Evolutionary conservation across 2,888 invertebrate species (phyloP).

Genomic region (Diadromus collaris): DNA sequence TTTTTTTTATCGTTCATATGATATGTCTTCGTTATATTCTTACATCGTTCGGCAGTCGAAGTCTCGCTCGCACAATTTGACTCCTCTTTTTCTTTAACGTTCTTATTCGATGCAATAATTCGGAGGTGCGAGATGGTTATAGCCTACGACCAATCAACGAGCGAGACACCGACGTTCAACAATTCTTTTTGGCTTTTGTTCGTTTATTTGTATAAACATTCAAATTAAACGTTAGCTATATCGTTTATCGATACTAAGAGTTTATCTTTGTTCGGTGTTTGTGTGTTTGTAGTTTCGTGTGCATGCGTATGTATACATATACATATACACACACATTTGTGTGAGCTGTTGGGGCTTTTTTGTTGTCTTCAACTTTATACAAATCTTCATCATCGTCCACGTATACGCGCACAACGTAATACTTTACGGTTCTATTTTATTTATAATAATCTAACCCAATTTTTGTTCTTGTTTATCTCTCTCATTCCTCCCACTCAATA

Average conservation of each 20-base stretch:
- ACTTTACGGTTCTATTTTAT: slow-evolving; percentile 62
- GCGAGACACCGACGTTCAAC: slow-evolving; percentile 74
- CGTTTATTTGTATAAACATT: slow-evolving; percentile 74
- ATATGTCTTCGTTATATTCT: slow-evolving; percentile 79
- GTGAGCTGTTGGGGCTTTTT: not conserved
- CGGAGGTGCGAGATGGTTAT: not conserved
- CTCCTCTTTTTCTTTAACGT: slow-evolving; percentile 57
- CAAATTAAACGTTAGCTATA: slow-evolving; percentile 70
- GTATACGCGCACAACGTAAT: slow-evolving; percentile 54
- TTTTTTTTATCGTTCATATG: slow-evolving; percentile 68
- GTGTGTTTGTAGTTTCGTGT: slow-evolving; percentile 30
- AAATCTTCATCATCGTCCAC: slow-evolving; percentile 64
- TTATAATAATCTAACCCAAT: slow-evolving; percentile 31
- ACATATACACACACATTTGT: slow-evolving; percentile 10
- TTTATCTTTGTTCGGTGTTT: slow-evolving; percentile 41
- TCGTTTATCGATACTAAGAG: slow-evolving; percentile 71
- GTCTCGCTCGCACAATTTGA: slow-evolving; percentile 72
- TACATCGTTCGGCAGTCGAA: slow-evolving; percentile 73
- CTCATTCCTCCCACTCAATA: slow-evolving; percentile 20
- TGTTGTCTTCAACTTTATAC: slow-evolving; percentile 66
- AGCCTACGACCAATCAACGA: slow-evolving; percentile 61
- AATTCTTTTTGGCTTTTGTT: slow-evolving; percentile 77
- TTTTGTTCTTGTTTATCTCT: slow-evolving; percentile 10
- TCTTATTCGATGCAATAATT: not conserved
- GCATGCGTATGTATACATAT: slow-evolving; percentile 25